phyloP scores from a whole-genome alignment of 2,888 invertebrate genomes.

The Coenonympha arcania region DNA sequence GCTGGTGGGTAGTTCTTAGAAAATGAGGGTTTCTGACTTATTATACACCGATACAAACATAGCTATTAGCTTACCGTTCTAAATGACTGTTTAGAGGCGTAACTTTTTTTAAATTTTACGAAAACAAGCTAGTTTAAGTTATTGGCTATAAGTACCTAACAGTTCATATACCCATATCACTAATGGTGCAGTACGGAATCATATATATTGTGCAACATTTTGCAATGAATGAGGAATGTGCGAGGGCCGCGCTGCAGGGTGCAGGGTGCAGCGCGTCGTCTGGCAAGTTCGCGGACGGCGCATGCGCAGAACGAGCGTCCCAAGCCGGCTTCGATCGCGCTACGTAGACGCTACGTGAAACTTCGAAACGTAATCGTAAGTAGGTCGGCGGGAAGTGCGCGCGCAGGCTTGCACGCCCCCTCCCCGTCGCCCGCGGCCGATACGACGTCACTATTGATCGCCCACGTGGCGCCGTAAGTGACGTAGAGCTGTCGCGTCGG shows the following conservation, averaged over 20 bases:
- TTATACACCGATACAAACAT: too few species aligned
- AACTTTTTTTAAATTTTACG: too few species aligned
- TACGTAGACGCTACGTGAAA: constrained; percentile 68
- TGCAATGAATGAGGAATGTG: constrained; percentile 36
- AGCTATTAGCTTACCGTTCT: too few species aligned
- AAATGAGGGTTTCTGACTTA: too few species aligned
- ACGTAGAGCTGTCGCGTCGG: constrained; percentile 58
- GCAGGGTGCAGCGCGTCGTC: constrained; percentile 36
- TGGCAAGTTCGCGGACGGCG: constrained; percentile 36
- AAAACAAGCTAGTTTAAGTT: too few species aligned
- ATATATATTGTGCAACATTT: constrained; percentile 34
- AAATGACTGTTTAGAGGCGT: too few species aligned
- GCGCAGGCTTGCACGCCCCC: constrained; percentile 44
- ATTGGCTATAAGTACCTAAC: too few species aligned
- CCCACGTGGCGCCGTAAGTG: constrained; percentile 70
- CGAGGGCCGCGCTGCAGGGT: constrained; percentile 43
- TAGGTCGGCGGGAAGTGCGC: constrained; percentile 64
- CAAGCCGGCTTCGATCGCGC: constrained; percentile 54
- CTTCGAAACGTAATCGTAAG: constrained; percentile 58
- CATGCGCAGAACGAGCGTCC: constrained; percentile 40
- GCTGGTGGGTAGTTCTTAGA: too few species aligned
- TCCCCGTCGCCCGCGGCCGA: constrained; percentile 28
- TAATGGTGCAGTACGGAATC: too few species aligned
- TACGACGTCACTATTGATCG: constrained; percentile 72
- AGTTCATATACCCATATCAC: too few species aligned